These are phyloP conservation scores for Arrhopalites spinosus DNA, from an alignment of 2,888 invertebrate genomes.

Conservation along the genomic window DNA sequence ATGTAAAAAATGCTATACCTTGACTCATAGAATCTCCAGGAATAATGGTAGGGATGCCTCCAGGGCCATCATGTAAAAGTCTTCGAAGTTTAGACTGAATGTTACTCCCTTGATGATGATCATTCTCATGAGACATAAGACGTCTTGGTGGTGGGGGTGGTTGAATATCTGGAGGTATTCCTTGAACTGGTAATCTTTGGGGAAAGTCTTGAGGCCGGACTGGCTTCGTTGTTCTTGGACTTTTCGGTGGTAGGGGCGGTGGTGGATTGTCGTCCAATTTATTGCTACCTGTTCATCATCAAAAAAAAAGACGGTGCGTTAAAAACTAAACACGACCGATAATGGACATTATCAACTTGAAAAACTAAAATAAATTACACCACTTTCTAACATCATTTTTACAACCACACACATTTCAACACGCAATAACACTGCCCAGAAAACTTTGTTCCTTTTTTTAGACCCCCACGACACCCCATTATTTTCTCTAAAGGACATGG, in stretches of 20 bases:
- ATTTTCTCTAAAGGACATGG: too few species aligned
- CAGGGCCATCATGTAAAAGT: constrained; percentile 50
- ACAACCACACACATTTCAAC: constrained; percentile 8
- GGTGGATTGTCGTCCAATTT: constrained; percentile 51
- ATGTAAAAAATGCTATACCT: too few species aligned
- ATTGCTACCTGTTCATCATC: background rate
- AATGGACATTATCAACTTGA: too few species aligned
- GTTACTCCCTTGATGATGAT: constrained; percentile 26
- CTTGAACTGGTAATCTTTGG: constrained; percentile 44
- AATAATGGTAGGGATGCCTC: constrained; percentile 45
- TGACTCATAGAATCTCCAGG: constrained; percentile 32
- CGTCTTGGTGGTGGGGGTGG: constrained; percentile 43
- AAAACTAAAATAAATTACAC: too few species aligned
- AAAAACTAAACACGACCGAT: background rate
- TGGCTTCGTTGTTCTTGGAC: constrained; percentile 55
- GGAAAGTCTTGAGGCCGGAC: constrained; percentile 53
- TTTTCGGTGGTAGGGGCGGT: constrained; percentile 57
- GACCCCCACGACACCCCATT: too few species aligned
- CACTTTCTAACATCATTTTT: background rate
- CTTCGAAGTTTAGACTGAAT: constrained; percentile 31
- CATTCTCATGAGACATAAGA: constrained; percentile 31
- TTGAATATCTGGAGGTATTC: constrained; percentile 21
- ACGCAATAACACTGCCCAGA: background rate
- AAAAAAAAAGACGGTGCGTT: background rate
- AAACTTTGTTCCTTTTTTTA: background rate